Evolutionary conservation across 2,113 vertebrate genomes (phyloP), one percentile per base, ranked within the genome.

Genomic region (Garra rufa): DNA sequence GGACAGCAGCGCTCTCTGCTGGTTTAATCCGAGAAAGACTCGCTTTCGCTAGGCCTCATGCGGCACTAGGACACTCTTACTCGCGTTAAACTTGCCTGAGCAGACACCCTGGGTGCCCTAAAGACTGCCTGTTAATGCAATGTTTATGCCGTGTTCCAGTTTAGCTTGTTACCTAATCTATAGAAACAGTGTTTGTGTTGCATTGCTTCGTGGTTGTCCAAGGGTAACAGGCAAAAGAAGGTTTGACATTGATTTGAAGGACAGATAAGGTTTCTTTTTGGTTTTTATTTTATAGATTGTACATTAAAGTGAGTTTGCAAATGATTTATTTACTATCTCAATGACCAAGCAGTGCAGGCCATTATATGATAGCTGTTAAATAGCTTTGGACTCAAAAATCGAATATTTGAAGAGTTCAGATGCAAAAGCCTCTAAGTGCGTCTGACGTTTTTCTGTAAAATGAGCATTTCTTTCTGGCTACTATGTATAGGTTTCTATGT

Each of bases 1-100:
- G 48, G 85, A n/a, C 85, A 74, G 50, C 76, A 85, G 76, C 80
- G 88, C 63, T 83, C 38, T 81, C 77, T 87, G 83, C 57, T 26
- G 89, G 73, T 71, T n/a, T 48, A 2, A 57, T 24, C 21, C 9
- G 9, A 0, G 8, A 30, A 63, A 1, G 24, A 41, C 52, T 26
- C 55, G 2, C 76, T 19, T 8, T 6, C 52, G n/a, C 21, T 59
- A 78, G 50, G 50, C 75, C 48, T 57, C 50, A 55, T 38, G 50
- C 74, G 24, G 28, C 48, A 76, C 74, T 43, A 3, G 24, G 6
- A 71, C 19, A 55, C 57, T 14, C 24, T 21, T 10, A 24, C 41
- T 6, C 30, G 11, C 17, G 28, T 30, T 30, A 17, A 65, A 65
- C 61, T 65, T 15, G 61, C 59, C 6, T 63, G 15, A 34, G 2